phyloP scores from a whole-genome alignment of 2,888 invertebrate genomes.

The Eristalis arbustorum region DNA sequence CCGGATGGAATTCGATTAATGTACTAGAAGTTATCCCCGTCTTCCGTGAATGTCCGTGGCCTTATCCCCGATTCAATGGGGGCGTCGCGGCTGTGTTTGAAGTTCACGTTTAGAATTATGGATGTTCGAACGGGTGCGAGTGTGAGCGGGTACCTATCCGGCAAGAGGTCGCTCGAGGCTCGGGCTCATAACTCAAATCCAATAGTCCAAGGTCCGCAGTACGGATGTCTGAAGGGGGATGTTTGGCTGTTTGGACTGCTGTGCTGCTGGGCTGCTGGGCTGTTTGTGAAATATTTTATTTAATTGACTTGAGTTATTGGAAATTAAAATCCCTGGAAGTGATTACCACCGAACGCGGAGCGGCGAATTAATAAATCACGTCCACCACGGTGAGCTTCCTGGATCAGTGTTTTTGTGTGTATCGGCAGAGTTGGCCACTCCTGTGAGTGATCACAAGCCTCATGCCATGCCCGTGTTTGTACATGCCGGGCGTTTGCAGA shows the following conservation, averaged over 20 bases:
- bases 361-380: constrained; percentile 34
- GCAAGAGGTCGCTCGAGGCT: constrained; percentile 4
- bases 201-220: background rate
- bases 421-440: too few relatives aligned
- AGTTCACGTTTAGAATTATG: constrained; percentile 50
- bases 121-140: constrained; percentile 5
- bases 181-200: constrained; percentile 45
- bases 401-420: background rate
- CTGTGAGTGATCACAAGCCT: background rate
- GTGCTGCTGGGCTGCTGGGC: background rate
- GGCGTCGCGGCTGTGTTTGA: constrained; percentile 15
- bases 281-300: constrained; percentile 50
- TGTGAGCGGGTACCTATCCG: background rate
- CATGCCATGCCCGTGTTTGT: background rate
- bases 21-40: constrained; percentile 35
- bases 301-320: constrained; percentile 56
- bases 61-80: background rate
- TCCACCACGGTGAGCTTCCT: background rate
- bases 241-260: background rate
- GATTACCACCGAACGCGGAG: background rate
- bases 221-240: background rate
- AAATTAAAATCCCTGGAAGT: constrained; percentile 59
- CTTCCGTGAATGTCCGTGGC: constrained; percentile 25
- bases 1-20: constrained; percentile 68
- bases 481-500: background rate